Evolutionary conservation across 2,888 invertebrate genomes (phyloP), one percentile per base, ranked within the genome.

Genomic region (Ichneumoninae sp.): DNA sequence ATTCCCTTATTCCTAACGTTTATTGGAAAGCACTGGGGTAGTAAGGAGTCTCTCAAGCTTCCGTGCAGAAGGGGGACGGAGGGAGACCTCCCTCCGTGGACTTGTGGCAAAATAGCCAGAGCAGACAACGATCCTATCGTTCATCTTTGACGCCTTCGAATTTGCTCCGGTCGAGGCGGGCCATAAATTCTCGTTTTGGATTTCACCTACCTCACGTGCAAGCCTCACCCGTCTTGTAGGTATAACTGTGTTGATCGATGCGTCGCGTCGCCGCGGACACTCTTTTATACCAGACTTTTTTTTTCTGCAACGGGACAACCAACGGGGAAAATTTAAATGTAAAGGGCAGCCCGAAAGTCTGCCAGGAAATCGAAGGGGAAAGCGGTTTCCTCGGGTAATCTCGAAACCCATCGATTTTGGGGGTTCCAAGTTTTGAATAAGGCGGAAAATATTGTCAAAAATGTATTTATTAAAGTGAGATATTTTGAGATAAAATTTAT

Each of bases 121-220:
- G 22, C 22, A 54, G 50, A 83, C 81, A 81, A 79, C 76, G 76
- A 83, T 80, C 85, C 86, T 83, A 88, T 91, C 89, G 76, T 88
- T 90, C 89, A 88, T 90, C 87, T 89, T 87, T 88, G 89, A 89
- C 90, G 89, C 88, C 87, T 90, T 85, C 83, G 88, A 89, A 89
- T 89, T 89, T 88, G 87, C 87, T 86, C 87, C 86, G 84, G 79
- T 84, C 86, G 85, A 83, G 88, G 68, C 79, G 79, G 85, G 85
- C 60, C 70, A 86, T 86, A 83, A 81, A 86, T 86, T 86, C 81
- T 66, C 70, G 78, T 81, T 83, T 79, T 66, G 57, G 57, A 79
- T 81, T 81, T 54, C 66, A 65, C 44, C 54, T 33, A 4, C 36
- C 22, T 66, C 54, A 33, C 36, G 30, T 22, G 40, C 54, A 7